Percentiles rank a stretch among this genome's conserved stretches.
Conservation (phyloP, 1,140 invertebrate species). For the Ooceraea biroi region DNA sequence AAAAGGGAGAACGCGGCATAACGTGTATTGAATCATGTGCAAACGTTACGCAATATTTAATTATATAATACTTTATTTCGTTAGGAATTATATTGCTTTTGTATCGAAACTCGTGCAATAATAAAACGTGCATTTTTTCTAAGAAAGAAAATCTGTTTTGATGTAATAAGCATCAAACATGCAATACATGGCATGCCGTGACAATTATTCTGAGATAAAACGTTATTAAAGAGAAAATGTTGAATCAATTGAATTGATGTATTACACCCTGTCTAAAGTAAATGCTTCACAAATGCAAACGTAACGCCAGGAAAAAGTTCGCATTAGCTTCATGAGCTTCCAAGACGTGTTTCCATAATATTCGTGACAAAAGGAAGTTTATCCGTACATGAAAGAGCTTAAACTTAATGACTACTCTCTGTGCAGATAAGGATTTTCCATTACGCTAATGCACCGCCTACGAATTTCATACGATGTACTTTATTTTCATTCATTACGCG, state of each 20-base stretch:
- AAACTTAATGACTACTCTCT: slow-evolving; percentile 45
- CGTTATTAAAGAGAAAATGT: slow-evolving; percentile 14
- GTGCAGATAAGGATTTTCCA: slow-evolving; percentile 53
- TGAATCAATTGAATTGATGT: slow-evolving; percentile 39
- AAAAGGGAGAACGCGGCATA: neutral
- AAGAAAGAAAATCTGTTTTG: slow-evolving; percentile 8
- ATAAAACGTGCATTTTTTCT: neutral
- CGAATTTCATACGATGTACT: slow-evolving; percentile 47
- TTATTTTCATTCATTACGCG: slow-evolving; percentile 56
- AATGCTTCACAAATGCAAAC: slow-evolving; percentile 17
- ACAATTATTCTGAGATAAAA: slow-evolving; percentile 41
- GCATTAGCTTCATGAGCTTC: slow-evolving; percentile 44
- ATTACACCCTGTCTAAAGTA: slow-evolving; percentile 30
- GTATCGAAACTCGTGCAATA: neutral
- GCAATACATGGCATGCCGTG: neutral
- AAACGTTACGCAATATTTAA: neutral
- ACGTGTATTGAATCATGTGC: neutral
- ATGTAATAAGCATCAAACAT: slow-evolving; percentile 23
- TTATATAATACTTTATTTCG: neutral
- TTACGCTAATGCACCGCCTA: slow-evolving; percentile 57
- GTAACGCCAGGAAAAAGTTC: slow-evolving; percentile 50
- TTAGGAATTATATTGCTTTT: slow-evolving; percentile 28
- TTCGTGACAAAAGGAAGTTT: slow-evolving; percentile 58
- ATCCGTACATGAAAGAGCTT: slow-evolving; percentile 54
- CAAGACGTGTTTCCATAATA: slow-evolving; percentile 55